Base-by-base conservation (phyloP, 2,113 vertebrate species). In the Macrotis lagotis region DNA sequence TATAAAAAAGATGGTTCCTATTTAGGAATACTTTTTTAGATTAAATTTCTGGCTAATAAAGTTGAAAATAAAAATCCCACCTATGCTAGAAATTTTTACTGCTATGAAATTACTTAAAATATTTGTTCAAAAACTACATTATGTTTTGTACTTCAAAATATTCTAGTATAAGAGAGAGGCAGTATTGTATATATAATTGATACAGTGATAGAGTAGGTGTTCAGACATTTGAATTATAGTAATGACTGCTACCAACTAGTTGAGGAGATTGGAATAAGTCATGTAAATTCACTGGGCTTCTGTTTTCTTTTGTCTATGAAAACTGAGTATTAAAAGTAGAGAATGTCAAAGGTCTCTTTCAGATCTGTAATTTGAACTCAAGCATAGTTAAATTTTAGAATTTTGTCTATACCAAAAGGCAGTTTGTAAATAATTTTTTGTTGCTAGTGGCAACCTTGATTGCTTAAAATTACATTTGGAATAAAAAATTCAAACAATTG, bases 271-370 rank as follows among this genome's bases (percentile, higher is more conserved):
- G 88, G 88, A 22, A 25, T 2, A 94, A 66, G 31, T 83, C 22
- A 6, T 10, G 66, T 94, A 28, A 47, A 28, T 92, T 89, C 94
- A 91, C 44, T 92, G 44, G 50, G 53, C 52, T n/a, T 95, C 3
- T 51, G 1, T 51, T 96, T 92, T 31, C 53, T 28, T 96, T 96
- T n/a, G 16, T 6, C 93, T 95, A 16, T 91, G 91, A 92, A 92
- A 95, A 88, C 59, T 28, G 26, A 2, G 89, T 0, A 12, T 51
- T 59, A 59, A 50, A 88, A 37, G 93, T 37, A 90, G 48, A 48
- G 28, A 19, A 25, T 95, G 5, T 95, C 48, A 50, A 89, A 50
- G 91, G 14, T 48, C 89, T 47, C 47, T 92, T 94, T 94, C 24
- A 89, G 25, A 66, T 55, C 89, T 66, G 48, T 51, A 3, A 90